Evolutionary conservation across 2,797 vertebrate species (phyloP).

Genomic region (Myotis myotis): DNA sequence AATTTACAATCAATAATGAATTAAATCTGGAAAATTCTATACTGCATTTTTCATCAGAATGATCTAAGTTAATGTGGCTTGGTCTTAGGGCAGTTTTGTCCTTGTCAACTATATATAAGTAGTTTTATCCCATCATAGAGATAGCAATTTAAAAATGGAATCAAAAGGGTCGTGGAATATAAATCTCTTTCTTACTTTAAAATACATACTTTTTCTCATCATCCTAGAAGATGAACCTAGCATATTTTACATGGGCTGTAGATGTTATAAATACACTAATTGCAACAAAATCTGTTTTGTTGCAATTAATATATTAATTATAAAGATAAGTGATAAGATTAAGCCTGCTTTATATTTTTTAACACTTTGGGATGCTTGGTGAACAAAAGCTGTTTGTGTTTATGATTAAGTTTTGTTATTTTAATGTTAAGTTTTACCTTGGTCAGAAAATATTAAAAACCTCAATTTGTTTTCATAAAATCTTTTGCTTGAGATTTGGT

Average conservation of each 20-base stretch:
- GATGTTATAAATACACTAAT: conserved; percentile 13
- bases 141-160: conserved; percentile 16
- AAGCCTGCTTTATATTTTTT: not conserved
- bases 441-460: conserved; percentile 28
- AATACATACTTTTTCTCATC: not conserved
- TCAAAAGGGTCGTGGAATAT: conserved; percentile 16
- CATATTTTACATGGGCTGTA: not conserved
- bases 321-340: conserved; percentile 43
- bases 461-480: conserved; percentile 1
- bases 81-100: conserved; percentile 31
- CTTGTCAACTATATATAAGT: conserved; percentile 36
- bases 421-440: conserved; percentile 26
- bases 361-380: not conserved
- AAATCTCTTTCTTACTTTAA: conserved; percentile 55
- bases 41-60: conserved; percentile 49
- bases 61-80: conserved; percentile 39
- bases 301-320: conserved; percentile 13
- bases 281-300: conserved; percentile 45
- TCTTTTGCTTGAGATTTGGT: conserved; percentile 19
- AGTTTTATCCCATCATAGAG: conserved; percentile 26
- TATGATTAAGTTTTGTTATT: conserved; percentile 38
- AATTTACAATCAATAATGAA: conserved; percentile 59
- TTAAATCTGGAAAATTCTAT: conserved; percentile 47
- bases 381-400: conserved; percentile 42
- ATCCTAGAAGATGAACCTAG: not conserved